These are phyloP conservation scores for Zapus hudsonius DNA, from an alignment of 2,113 vertebrate species.

Conservation along the genomic window DNA sequence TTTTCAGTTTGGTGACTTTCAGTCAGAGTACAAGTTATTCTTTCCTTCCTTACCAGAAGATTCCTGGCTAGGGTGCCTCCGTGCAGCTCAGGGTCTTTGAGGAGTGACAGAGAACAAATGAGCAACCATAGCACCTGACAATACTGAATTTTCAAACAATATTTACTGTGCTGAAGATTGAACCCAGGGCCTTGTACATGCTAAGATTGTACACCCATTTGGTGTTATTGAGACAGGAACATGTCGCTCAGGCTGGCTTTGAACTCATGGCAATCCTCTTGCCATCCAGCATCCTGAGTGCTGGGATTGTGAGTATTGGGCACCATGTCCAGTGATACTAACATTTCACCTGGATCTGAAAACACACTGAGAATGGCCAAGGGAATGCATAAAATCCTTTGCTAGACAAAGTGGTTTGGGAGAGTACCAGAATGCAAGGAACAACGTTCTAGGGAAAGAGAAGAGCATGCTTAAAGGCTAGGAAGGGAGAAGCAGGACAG, in stretches of 20 bases:
- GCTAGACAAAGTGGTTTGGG: background rate
- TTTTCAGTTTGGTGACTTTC: conserved; percentile 11
- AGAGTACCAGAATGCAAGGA: background rate
- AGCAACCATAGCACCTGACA: background rate
- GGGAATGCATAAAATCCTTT: background rate
- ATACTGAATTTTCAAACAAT: background rate
- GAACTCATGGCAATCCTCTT: background rate
- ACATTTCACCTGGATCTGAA: background rate
- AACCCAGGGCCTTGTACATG: background rate
- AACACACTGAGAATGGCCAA: background rate
- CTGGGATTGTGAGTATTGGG: background rate
- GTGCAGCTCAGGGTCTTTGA: background rate
- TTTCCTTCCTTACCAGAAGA: background rate
- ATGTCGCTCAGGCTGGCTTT: background rate
- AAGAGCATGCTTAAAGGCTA: background rate
- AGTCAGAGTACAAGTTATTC: background rate
- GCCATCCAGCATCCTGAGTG: background rate
- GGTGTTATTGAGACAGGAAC: background rate
- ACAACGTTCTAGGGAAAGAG: background rate
- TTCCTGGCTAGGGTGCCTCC: background rate
- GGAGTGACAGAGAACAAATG: background rate
- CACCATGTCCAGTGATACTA: background rate
- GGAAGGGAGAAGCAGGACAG: background rate
- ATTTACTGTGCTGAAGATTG: background rate
- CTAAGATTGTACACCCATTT: background rate